Evolutionary conservation across 2,797 vertebrate species (phyloP).

Genomic region (Poeciliopsis presidionis): DNA sequence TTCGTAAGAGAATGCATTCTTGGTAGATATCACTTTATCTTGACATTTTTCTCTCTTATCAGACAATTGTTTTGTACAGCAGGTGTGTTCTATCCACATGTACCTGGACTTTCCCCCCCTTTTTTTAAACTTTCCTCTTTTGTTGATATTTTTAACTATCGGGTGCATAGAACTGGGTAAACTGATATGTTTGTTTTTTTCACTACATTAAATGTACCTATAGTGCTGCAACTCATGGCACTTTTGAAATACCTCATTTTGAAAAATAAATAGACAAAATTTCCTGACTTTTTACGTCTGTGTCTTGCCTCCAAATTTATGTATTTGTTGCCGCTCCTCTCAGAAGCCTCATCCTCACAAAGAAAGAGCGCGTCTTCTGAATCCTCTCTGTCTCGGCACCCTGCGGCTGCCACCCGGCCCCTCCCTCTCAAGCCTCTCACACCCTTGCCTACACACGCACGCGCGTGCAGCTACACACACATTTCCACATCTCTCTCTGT

Average conservation of each 20-base stretch:
- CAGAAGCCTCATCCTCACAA: constrained; percentile 71
- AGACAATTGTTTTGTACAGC: constrained; percentile 93
- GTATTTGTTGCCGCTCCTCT: constrained; percentile 60
- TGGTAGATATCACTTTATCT: constrained; percentile 99
- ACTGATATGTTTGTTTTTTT: constrained; percentile 78
- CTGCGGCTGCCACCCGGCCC: constrained; percentile 64
- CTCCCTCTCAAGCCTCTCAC: constrained; percentile 69
- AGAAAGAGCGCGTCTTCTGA: constrained; percentile 69
- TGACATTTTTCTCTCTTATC: constrained; percentile 81
- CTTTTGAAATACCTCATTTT: constrained; percentile 99
- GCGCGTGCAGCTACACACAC: constrained; percentile 57
- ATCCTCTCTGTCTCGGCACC: constrained; percentile 72
- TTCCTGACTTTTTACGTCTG: constrained; percentile 27
- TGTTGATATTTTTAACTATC: constrained; percentile 98
- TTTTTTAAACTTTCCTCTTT: constrained; percentile 70
- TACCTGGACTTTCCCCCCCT: constrained; percentile 84
- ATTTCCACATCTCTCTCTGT: constrained; percentile 53
- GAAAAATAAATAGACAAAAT: constrained; percentile 99
- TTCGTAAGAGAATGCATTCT: constrained; percentile 99
- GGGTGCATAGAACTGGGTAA: constrained; percentile 99
- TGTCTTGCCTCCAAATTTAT: constrained; percentile 49
- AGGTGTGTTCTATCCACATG: constrained; percentile 92
- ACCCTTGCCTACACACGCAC: constrained; percentile 54
- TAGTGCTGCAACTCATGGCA: constrained; percentile 99
- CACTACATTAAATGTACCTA: constrained; percentile 91